Base-by-base conservation (phyloP, 2,888 invertebrate species). In the Stenotaenia linearis region DNA sequence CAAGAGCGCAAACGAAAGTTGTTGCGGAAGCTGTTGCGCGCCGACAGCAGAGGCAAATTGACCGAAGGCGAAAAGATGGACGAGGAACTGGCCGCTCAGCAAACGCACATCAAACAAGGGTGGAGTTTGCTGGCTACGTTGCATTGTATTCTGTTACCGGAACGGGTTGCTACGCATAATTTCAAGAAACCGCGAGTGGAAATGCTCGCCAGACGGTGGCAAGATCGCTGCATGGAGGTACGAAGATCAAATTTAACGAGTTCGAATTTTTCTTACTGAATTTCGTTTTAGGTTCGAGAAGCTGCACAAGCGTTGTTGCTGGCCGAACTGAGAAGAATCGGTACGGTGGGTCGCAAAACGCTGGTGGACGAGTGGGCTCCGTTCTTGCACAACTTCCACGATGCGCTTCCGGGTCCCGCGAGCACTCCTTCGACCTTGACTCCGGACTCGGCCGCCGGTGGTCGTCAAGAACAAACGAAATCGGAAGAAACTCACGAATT, bases 131-230 rank as follows among this genome's bases (percentile, higher is more conserved):
- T 98, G 79, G 97, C 98, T 0, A 97, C 98, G 0, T 89, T 98
- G 76, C 98, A 99, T 87, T 98, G 98, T 84, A 96, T 98, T 30
- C 89, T 98, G 75, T 88, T 99, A 80, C 98, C 98, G 0, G 98
- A 98, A 84, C 95, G 96, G 86, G 93, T 97, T 9, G 91, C 92
- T 0, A 80, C 92, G 9, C 79, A 83, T 86, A 90, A 90, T 81
- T 97, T 95, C 87, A 95, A 97, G 85, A 90, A 96, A n/a, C 97
- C 98, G 0, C 95, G 96, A 87, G 95, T 99, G 4, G 98, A 99
- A 87, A 95, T 97, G 92, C 90, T 99, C 89, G 98, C 98, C 0
- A 91, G 97, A 21, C 90, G 97, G 81, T 99, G 99, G 99, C 98
- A 99, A 86, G 98, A 99, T 88, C 94, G 97, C 83, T 99, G 98